A percentile compares a stretch with the other conserved stretches of the same genome.
Evolutionary conservation across 2,888 invertebrate genomes (phyloP).

Genomic region (Campoplex nolae): DNA sequence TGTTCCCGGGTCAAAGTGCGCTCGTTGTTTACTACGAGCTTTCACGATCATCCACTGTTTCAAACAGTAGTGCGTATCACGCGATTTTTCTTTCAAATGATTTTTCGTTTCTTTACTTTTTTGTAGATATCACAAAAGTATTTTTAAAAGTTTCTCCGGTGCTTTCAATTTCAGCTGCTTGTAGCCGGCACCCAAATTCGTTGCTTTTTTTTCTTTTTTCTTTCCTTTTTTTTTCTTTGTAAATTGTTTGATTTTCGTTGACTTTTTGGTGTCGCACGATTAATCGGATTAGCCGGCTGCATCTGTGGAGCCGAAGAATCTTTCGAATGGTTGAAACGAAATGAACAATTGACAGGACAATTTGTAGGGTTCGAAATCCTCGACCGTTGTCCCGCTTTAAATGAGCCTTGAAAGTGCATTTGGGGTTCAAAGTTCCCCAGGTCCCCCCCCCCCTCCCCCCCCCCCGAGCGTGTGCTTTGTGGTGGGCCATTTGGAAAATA

Average conservation of each 20-base stretch:
- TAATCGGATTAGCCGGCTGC: background rate
- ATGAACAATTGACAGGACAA: background rate
- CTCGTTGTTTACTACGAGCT: conserved; percentile 71
- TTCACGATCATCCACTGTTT: conserved; percentile 42
- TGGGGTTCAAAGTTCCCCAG: too few species aligned
- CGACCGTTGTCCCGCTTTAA: background rate
- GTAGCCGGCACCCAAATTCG: background rate
- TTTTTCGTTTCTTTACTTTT: background rate
- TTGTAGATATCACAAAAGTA: too few species aligned
- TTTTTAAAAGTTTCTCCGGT: background rate
- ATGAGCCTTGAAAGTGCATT: background rate
- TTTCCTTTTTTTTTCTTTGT: too few species aligned
- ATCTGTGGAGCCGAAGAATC: background rate
- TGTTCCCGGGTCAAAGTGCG: conserved; percentile 74
- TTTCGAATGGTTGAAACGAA: background rate
- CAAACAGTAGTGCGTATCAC: background rate
- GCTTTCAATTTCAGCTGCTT: background rate
- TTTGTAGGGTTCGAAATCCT: background rate
- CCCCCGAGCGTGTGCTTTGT: too few species aligned
- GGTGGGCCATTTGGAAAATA: too few species aligned
- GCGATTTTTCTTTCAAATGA: background rate
- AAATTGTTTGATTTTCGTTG: background rate
- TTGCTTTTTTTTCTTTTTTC: background rate
- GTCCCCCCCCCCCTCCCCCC: too few species aligned
- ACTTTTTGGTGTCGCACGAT: background rate